These are phyloP conservation scores for Latrodectus hesperus DNA, from an alignment of 2,888 invertebrate species.

Conservation along the genomic window DNA sequence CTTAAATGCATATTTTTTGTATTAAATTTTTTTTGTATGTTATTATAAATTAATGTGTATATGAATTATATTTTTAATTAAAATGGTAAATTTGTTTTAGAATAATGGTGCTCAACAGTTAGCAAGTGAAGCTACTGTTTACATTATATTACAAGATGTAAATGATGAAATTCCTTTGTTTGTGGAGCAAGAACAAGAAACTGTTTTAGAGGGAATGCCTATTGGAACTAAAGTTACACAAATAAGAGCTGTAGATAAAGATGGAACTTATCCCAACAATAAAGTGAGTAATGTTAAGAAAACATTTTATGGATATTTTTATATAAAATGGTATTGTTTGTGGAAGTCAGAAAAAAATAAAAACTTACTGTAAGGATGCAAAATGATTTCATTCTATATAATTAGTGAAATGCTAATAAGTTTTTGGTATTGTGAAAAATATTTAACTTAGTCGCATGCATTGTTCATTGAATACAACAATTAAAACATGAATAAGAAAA, in stretches of 20 bases:
- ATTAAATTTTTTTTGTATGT: background rate
- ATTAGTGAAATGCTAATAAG: too few relatives aligned
- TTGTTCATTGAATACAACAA: too few relatives aligned
- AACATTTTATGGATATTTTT: too few relatives aligned
- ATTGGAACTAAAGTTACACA: constrained; percentile 96
- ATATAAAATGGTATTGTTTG: too few relatives aligned
- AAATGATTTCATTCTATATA: too few relatives aligned
- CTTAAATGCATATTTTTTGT: too few relatives aligned
- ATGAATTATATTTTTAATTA: background rate
- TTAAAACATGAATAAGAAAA: too few relatives aligned
- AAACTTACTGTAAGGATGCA: too few relatives aligned
- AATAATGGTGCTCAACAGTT: constrained; percentile 96
- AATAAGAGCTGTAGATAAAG: constrained; percentile 96
- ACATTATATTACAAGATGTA: constrained; percentile 93
- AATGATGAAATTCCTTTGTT: constrained; percentile 98
- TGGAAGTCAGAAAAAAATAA: too few relatives aligned
- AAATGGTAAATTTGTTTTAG: constrained; percentile 74
- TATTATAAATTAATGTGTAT: background rate
- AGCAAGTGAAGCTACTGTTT: constrained; percentile 94
- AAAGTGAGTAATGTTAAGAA: constrained; percentile 77
- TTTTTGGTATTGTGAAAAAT: too few relatives aligned
- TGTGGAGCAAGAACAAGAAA: constrained; percentile 95
- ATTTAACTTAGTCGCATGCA: too few relatives aligned
- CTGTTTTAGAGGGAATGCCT: constrained; percentile 94
- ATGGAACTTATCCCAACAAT: constrained; percentile 95